Conservation (phyloP, 2,888 invertebrate genomes). For the Achlya flavicornis region DNA sequence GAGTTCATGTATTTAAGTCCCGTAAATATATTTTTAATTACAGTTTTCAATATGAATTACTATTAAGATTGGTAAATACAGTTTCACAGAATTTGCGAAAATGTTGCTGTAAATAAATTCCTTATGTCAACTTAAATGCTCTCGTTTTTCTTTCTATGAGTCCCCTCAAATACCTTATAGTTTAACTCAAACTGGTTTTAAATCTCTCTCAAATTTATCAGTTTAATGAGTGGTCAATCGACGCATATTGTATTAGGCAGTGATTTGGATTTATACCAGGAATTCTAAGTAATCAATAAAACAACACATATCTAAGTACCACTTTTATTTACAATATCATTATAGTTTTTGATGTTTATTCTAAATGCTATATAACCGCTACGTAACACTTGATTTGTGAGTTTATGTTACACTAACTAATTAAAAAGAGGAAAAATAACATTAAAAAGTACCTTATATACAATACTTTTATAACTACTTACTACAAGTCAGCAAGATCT, state of each 20-base stretch:
- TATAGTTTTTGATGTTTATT: slow-evolving; percentile 5
- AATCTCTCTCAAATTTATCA: too few relatives aligned
- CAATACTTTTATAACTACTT: slow-evolving; percentile 12
- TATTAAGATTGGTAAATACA: neutral
- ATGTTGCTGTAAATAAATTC: slow-evolving; percentile 22
- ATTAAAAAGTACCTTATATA: slow-evolving; percentile 21
- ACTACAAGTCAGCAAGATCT: too few relatives aligned
- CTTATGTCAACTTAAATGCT: slow-evolving; percentile 2
- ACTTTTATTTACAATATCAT: slow-evolving; percentile 62
- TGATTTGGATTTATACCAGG: too few relatives aligned
- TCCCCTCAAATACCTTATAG: too few relatives aligned
- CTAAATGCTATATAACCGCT: slow-evolving; percentile 2
- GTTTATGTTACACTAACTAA: slow-evolving; percentile 8
- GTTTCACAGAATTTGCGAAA: slow-evolving; percentile 3
- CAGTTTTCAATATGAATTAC: neutral
- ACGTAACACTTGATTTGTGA: slow-evolving; percentile 4
- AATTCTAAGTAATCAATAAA: slow-evolving; percentile 23
- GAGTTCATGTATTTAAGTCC: neutral
- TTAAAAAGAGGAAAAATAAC: slow-evolving; percentile 10
- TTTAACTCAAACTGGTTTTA: too few relatives aligned
- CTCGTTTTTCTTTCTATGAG: slow-evolving; percentile 17
- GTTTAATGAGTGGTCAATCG: too few relatives aligned
- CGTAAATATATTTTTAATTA: neutral
- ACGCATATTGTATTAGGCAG: neutral
- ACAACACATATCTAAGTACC: slow-evolving; percentile 61